A percentile compares a stretch with the other conserved stretches of the same genome.
phyloP scores from a whole-genome alignment of 2,888 invertebrate species.

The Stenchaetothrips biformis region DNA sequence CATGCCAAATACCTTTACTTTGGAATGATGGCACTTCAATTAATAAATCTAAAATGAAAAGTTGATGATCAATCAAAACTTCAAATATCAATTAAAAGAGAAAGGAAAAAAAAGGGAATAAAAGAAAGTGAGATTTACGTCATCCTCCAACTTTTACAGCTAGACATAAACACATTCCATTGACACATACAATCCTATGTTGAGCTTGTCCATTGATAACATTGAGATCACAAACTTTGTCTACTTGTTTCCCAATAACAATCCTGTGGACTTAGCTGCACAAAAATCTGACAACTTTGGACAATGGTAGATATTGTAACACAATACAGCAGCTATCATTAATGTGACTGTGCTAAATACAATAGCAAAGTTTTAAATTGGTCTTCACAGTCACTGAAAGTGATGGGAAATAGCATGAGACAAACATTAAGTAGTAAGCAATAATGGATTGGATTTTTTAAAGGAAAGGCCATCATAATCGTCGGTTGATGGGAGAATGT shows the following conservation, averaged over 20 bases:
- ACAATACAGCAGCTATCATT: neutral
- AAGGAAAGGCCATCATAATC: no score
- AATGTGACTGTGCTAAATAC: neutral
- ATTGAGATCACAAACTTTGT: constrained; percentile 10
- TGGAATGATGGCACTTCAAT: constrained; percentile 18
- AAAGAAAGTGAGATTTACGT: neutral
- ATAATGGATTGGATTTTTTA: no score
- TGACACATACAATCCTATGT: constrained; percentile 13
- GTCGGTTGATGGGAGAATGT: no score
- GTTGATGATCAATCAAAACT: constrained; percentile 1
- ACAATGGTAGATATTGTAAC: neutral
- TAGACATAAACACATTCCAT: neutral
- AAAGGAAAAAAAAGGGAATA: no score
- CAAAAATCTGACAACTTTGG: neutral
- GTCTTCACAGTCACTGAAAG: neutral
- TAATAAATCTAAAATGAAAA: constrained; percentile 18
- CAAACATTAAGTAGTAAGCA: neutral
- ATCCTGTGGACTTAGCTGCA: neutral
- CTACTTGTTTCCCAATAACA: neutral
- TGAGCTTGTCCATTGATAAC: constrained; percentile 6
- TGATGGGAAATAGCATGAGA: neutral
- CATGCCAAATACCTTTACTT: constrained; percentile 18
- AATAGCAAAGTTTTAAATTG: neutral
- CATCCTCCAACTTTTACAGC: neutral
- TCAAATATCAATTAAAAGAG: neutral